A percentile compares a stretch with the other conserved stretches of the same genome.
Evolutionary conservation across 2,888 invertebrate species (phyloP).

Genomic region (Agrochola circellaris): DNA sequence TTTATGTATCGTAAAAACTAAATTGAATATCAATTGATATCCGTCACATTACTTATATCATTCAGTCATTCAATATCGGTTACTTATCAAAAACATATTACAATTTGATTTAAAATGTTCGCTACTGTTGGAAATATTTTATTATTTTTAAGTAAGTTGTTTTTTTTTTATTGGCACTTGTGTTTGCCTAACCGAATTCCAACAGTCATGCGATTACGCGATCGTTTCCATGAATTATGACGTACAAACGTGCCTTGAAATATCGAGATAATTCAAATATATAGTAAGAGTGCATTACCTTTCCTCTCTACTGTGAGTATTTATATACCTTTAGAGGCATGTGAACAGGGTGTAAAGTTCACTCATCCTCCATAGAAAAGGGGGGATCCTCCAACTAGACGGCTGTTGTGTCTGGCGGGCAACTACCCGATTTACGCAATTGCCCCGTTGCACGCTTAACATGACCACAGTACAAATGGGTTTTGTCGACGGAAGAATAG

Average conservation of each 20-base stretch:
- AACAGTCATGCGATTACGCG: background rate
- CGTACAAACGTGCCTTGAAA: background rate
- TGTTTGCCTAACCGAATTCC: background rate
- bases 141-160: slow-evolving; percentile 32
- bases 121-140: slow-evolving; percentile 30
- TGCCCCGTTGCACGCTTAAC: too few relatives aligned
- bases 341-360: too few relatives aligned
- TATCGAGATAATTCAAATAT: too few relatives aligned
- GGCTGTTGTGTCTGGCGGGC: too few relatives aligned
- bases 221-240: background rate
- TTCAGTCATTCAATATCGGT: background rate
- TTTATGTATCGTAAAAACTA: background rate
- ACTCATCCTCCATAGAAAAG: too few relatives aligned
- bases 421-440: too few relatives aligned
- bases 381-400: too few relatives aligned
- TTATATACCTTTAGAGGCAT: too few relatives aligned
- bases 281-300: too few relatives aligned
- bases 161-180: background rate
- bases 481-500: too few relatives aligned
- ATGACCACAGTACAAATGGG: too few relatives aligned
- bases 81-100: slow-evolving; percentile 23
- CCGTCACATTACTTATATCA: background rate
- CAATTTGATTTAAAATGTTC: slow-evolving; percentile 42
- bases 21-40: slow-evolving; percentile 1
- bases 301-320: too few relatives aligned